Evolutionary conservation across 1,140 invertebrate genomes (phyloP).

Genomic region (Drosophila subobscura): DNA sequence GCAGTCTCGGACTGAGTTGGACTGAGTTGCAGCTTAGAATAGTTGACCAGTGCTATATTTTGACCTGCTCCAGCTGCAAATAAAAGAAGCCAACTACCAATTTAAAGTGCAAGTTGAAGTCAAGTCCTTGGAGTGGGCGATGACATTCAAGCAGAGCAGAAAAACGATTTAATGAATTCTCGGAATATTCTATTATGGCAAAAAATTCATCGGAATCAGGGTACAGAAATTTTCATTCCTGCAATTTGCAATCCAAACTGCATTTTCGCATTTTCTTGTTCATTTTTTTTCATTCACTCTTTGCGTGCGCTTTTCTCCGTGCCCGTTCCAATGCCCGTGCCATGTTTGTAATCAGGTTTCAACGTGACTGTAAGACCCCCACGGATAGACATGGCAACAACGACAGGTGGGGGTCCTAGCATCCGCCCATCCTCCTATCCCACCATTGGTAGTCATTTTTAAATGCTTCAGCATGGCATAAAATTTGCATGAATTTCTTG

Average conservation of each 20-base stretch:
- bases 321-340: background rate
- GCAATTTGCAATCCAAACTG: background rate
- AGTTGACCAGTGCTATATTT: constrained; percentile 78
- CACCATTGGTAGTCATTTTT: constrained; percentile 61
- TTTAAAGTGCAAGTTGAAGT: constrained; percentile 1
- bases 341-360: constrained; percentile 43
- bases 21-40: constrained; percentile 49
- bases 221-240: background rate
- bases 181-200: no score
- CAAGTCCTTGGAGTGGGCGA: no score
- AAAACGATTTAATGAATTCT: no score
- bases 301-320: constrained; percentile 23
- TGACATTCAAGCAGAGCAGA: no score
- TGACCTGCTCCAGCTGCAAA: constrained; percentile 69
- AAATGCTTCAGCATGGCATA: constrained; percentile 80
- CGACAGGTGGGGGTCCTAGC: constrained; percentile 1
- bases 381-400: constrained; percentile 25
- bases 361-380: constrained; percentile 33
- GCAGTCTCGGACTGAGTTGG: background rate
- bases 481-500: constrained; percentile 77
- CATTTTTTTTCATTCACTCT: constrained; percentile 29
- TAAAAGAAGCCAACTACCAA: constrained; percentile 1
- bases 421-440: constrained; percentile 3
- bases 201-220: no score
- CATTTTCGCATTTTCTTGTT: background rate